A percentile compares a stretch with the other conserved stretches of the same genome.
Evolutionary conservation across 1,140 invertebrate genomes (phyloP).

Genomic region (Akabosia matsudoensis): DNA sequence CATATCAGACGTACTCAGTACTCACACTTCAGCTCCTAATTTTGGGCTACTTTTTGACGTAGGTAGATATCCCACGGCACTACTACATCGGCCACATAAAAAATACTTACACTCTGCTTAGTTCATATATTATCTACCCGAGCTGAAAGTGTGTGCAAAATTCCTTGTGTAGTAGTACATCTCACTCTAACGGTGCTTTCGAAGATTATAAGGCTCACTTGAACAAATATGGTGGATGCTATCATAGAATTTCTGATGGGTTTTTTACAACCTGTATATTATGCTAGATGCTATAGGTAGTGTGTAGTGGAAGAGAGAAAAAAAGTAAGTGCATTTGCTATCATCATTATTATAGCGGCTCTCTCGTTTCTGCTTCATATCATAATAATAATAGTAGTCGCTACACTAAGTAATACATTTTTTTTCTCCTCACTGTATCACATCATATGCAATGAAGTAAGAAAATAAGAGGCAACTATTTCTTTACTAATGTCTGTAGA

Average conservation of each 20-base stretch:
- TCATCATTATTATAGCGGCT: not conserved
- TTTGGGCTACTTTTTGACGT: no score
- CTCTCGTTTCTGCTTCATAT: not conserved
- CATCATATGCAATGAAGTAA: not conserved
- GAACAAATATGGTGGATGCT: conserved; percentile 13
- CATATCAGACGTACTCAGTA: no score
- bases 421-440: not conserved
- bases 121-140: no score
- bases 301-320: not conserved
- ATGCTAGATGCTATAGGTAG: not conserved
- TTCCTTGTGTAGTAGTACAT: not conserved
- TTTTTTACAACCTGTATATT: conserved; percentile 12
- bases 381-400: conserved; percentile 7
- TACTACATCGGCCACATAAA: no score
- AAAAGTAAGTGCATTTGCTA: not conserved
- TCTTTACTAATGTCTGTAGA: conserved; percentile 23
- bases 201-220: conserved; percentile 1
- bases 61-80: no score
- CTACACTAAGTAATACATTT: no score
- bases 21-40: no score
- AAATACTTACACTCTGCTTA: no score
- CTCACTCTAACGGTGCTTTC: not conserved
- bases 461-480: conserved; percentile 23
- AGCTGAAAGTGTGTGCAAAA: not conserved
- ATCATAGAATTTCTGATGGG: conserved; percentile 11